Evolutionary conservation across 2,888 invertebrate species (phyloP), one percentile per base, ranked within the genome.

Genomic region (Hipparchia sbordonii): DNA sequence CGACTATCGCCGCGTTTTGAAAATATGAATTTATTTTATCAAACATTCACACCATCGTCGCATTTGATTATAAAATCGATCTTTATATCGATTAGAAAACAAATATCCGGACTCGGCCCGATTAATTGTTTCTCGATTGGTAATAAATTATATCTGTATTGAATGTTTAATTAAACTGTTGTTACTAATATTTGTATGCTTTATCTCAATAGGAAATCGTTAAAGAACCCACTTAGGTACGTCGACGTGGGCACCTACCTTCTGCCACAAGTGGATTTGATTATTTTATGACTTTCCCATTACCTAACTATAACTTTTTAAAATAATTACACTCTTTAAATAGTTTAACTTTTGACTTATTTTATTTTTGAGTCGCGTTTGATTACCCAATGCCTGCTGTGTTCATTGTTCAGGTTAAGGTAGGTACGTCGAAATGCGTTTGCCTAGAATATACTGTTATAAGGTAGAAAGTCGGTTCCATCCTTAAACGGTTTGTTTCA

Each of bases 21-120:
- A 89, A 90, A 90, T 91, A 91, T 91, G 87, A 92, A 90, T 89
- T 88, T 88, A 84, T 87, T 88, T 65, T 88, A 80, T 84, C 82
- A 80, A 83, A 85, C 84, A 85, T 90, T 89, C 89, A 91, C 89
- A 89, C 89, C 87, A 86, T 81, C 87, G 82, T 83, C 82, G 83
- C 82, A 82, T 86, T 85, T 87, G 86, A 89, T 89, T 82, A 78
- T 78, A 80, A 80, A 76, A 80, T 79, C 79, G 80, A 80, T 81
- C 79, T 79, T 80, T 80, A 85, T 89, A 89, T 88, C 85, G 82
- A 86, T 87, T 84, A 81, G 84, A 87, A 87, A 88, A 87, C 88
- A 87, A 89, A 90, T 87, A 89, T 85, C 82, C 86, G 84, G 83
- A 77, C 82, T 80, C 79, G 79, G 80, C 79, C 39, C 76, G 77